phyloP scores from a whole-genome alignment of 2,113 vertebrate genomes.

The Chroicocephalus ridibundus region DNA sequence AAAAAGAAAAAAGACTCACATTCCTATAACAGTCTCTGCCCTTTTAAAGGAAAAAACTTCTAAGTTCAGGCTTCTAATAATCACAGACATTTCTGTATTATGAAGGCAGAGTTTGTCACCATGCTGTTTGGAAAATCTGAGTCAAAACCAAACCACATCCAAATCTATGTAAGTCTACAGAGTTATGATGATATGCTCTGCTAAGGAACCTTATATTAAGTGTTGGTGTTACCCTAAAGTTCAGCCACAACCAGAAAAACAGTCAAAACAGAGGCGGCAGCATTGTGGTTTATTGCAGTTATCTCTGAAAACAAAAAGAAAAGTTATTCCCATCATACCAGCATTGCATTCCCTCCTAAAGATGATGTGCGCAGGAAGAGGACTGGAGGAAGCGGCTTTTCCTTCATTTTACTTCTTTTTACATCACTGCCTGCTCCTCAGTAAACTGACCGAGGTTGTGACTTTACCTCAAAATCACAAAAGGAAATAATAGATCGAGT shows the following conservation, averaged over 20 bases:
- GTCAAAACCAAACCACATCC: neutral
- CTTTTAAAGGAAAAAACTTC: neutral
- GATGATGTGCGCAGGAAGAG: accelerated
- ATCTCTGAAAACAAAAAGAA: neutral
- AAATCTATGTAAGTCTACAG: neutral
- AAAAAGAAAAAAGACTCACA: neutral
- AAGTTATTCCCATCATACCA: neutral
- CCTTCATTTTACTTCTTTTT: neutral
- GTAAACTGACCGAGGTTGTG: neutral
- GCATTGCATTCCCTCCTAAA: neutral
- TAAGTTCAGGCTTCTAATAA: neutral
- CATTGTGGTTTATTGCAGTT: neutral
- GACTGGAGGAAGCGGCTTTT: neutral
- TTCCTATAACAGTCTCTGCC: neutral
- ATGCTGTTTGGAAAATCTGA: neutral
- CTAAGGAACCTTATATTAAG: neutral
- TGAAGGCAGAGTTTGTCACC: neutral
- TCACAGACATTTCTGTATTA: neutral
- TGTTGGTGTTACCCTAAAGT: neutral
- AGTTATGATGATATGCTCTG: neutral
- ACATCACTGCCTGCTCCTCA: neutral
- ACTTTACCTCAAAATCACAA: neutral
- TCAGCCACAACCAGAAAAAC: neutral
- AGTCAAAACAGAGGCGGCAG: neutral
- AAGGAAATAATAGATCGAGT: neutral